A percentile compares a stretch with the other conserved stretches of the same genome.
These are phyloP conservation scores for Oryzias curvinotus DNA, from an alignment of 2,113 vertebrate species.

Conservation along the genomic window DNA sequence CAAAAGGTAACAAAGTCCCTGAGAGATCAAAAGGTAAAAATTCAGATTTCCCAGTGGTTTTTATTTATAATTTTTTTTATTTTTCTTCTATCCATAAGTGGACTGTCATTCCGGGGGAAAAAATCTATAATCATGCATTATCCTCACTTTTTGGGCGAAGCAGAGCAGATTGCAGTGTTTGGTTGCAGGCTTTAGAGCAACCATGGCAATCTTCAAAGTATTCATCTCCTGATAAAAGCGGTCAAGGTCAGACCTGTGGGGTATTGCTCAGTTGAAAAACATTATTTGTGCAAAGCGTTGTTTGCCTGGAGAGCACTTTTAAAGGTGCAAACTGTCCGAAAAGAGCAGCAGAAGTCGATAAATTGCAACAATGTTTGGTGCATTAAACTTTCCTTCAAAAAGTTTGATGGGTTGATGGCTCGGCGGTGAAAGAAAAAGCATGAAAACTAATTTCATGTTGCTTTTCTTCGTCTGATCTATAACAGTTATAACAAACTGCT, in stretches of 20 bases:
- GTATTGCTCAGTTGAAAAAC: slow-evolving; percentile 52
- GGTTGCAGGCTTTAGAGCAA: slow-evolving; percentile 9
- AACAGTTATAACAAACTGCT: neutral
- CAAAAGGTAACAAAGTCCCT: neutral
- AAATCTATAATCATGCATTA: slow-evolving; percentile 48
- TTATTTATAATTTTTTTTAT: slow-evolving; percentile 1
- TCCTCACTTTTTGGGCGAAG: slow-evolving; percentile 18
- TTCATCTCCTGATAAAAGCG: slow-evolving; percentile 68
- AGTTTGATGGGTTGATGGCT: slow-evolving; percentile 7
- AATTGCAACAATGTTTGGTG: slow-evolving; percentile 24
- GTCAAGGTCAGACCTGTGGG: slow-evolving; percentile 65
- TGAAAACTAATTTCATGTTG: slow-evolving; percentile 1
- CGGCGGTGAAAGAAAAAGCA: slow-evolving; percentile 11
- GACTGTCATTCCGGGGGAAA: slow-evolving; percentile 43
- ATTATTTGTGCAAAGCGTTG: slow-evolving; percentile 36
- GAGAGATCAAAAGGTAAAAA: slow-evolving; percentile 21
- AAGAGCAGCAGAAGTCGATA: slow-evolving; percentile 6
- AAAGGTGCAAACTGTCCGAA: slow-evolving; percentile 21
- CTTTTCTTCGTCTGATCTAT: slow-evolving; percentile 4
- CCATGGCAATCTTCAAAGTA: slow-evolving; percentile 61
- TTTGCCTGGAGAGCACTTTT: slow-evolving; percentile 50
- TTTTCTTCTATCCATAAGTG: neutral
- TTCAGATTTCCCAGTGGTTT: slow-evolving; percentile 20
- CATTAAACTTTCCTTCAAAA: slow-evolving; percentile 35
- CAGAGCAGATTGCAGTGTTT: slow-evolving; percentile 31